Evolutionary conservation across 2,797 vertebrate genomes (phyloP).

Genomic region (Sylvilagus floridanus): DNA sequence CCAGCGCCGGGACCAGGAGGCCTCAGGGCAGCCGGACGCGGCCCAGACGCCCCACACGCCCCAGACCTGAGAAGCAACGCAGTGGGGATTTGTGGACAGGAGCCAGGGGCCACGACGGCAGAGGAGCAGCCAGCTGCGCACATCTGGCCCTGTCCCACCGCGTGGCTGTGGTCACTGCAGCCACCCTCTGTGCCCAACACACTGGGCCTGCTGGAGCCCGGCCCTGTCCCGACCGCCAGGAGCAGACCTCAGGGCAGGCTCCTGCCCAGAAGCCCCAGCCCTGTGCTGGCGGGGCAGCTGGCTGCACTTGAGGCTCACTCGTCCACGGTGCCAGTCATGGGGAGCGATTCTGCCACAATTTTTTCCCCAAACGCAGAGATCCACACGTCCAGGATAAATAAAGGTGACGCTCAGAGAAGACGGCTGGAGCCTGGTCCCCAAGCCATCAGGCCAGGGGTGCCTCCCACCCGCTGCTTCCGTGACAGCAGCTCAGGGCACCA

Average conservation of each 20-base stretch:
- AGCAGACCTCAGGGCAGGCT: background rate
- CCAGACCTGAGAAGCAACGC: too few species aligned
- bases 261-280: background rate
- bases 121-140: background rate
- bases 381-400: background rate
- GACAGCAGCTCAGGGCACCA: background rate
- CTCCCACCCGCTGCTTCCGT: background rate
- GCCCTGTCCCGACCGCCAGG: background rate
- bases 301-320: background rate
- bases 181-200: background rate
- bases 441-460: background rate
- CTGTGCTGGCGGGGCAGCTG: too few species aligned
- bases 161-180: background rate
- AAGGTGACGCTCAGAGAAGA: conserved; percentile 41
- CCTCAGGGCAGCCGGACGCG: too few species aligned
- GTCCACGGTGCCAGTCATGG: background rate
- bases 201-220: background rate
- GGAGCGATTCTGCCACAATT: conserved; percentile 4
- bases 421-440: background rate
- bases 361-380: background rate
- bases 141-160: background rate
- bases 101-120: background rate
- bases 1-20: too few species aligned
- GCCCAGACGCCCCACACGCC: too few species aligned
- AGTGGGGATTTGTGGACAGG: background rate